These are phyloP conservation scores for Macquaria ambigua DNA, from an alignment of 2,113 vertebrate genomes.

Conservation along the genomic window DNA sequence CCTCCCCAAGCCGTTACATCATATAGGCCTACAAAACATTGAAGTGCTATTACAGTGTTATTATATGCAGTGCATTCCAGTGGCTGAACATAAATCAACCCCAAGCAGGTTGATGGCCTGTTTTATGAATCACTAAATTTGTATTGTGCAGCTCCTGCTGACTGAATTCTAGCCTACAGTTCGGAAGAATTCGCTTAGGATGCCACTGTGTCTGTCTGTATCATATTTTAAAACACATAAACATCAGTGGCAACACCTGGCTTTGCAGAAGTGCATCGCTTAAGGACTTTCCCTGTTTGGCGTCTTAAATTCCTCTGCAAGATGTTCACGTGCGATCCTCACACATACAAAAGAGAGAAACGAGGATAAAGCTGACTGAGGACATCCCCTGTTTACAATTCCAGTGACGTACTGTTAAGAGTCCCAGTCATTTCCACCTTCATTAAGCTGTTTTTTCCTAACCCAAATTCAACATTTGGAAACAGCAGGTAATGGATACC, in stretches of 20 bases:
- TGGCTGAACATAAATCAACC: slow-evolving; percentile 62
- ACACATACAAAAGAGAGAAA: not conserved
- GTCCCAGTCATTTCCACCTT: slow-evolving; percentile 5
- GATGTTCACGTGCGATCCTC: slow-evolving; percentile 21
- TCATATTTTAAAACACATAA: slow-evolving; percentile 38
- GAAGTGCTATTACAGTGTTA: slow-evolving; percentile 24
- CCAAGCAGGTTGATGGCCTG: slow-evolving; percentile 22
- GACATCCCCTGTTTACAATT: slow-evolving; percentile 24
- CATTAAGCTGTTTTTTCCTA: not conserved
- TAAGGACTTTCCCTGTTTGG: slow-evolving; percentile 59
- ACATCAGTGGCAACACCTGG: slow-evolving; percentile 73
- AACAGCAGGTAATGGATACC: slow-evolving; percentile 38
- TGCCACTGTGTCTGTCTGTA: slow-evolving; percentile 31
- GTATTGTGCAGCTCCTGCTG: slow-evolving; percentile 30
- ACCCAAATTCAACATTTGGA: not conserved
- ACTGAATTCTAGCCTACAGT: slow-evolving; percentile 46
- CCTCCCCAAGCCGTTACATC: not conserved
- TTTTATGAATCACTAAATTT: slow-evolving; percentile 50
- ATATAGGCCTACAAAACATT: not conserved
- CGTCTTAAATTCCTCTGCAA: slow-evolving; percentile 58
- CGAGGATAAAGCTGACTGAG: not conserved
- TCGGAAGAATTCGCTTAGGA: slow-evolving; percentile 52
- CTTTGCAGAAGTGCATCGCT: slow-evolving; percentile 56
- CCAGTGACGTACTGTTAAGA: not conserved
- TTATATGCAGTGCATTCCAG: slow-evolving; percentile 42